Evolutionary conservation across 2,113 vertebrate genomes (phyloP).

Genomic region (Leuciscus idus): DNA sequence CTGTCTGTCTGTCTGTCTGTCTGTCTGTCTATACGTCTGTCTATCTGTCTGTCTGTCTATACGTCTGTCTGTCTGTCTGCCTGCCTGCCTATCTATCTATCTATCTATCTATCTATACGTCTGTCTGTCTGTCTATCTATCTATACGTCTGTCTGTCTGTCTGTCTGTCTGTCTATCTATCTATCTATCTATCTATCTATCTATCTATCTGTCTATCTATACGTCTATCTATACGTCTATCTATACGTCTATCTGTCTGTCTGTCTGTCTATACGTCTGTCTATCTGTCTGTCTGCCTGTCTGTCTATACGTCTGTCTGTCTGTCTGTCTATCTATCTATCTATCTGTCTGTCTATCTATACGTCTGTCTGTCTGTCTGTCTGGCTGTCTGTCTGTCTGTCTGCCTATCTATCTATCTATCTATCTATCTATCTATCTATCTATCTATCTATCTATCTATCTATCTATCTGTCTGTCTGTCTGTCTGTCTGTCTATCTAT

Average conservation of each 20-base stretch:
- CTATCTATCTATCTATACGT: rapidly evolving
- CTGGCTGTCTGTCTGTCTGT: rapidly evolving
- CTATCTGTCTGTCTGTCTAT: background rate
- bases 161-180: rapidly evolving
- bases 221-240: rapidly evolving
- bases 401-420: rapidly evolving
- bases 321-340: rapidly evolving
- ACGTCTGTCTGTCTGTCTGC: rapidly evolving
- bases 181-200: background rate
- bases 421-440: rapidly evolving
- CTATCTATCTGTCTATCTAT: rapidly evolving
- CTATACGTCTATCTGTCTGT: rapidly evolving
- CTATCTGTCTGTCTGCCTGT: rapidly evolving
- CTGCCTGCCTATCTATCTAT: background rate
- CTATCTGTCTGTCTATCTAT: too few species aligned
- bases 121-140: rapidly evolving
- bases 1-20: background rate
- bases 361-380: rapidly evolving
- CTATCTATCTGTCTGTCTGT: rapidly evolving
- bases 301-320: rapidly evolving
- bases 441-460: too few species aligned
- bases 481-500: rapidly evolving
- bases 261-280: rapidly evolving
- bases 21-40: background rate
- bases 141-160: background rate